Evolutionary conservation across 2,888 invertebrate genomes (phyloP).

Genomic region (Phyllotreta striolata): DNA sequence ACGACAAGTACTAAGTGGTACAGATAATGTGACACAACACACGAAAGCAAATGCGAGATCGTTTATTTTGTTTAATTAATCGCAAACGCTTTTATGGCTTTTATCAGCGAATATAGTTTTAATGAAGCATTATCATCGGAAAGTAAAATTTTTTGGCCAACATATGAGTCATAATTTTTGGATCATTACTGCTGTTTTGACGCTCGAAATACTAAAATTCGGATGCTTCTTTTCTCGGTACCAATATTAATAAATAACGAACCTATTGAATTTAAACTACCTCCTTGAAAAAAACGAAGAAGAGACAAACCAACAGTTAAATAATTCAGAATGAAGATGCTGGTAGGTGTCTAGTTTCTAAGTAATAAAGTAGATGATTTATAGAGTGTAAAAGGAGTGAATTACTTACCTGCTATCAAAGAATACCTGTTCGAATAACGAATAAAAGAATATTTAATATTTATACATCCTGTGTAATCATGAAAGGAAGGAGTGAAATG

Average conservation of each 20-base stretch:
- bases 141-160: no score
- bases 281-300: slow-evolving; percentile 7
- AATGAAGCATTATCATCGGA: no score
- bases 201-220: no score
- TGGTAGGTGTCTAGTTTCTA: slow-evolving; percentile 27
- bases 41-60: no score
- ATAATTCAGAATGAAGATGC: slow-evolving; percentile 18
- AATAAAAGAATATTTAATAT: slow-evolving; percentile 42
- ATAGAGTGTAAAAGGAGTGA: slow-evolving; percentile 30
- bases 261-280: slow-evolving; percentile 10
- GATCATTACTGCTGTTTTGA: no score
- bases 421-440: slow-evolving; percentile 25
- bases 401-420: slow-evolving; percentile 33
- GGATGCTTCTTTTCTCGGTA: background rate
- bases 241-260: slow-evolving; percentile 4
- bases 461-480: slow-evolving; percentile 52
- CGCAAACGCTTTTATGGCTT: no score
- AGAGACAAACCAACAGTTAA: slow-evolving; percentile 8
- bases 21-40: no score
- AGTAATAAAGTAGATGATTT: slow-evolving; percentile 28
- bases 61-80: no score
- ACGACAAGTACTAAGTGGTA: no score
- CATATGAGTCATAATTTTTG: no score
- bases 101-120: no score
- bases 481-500: slow-evolving; percentile 50